These are phyloP conservation scores for Noturus placidus DNA, from an alignment of 2,113 vertebrate species.

Conservation along the genomic window DNA sequence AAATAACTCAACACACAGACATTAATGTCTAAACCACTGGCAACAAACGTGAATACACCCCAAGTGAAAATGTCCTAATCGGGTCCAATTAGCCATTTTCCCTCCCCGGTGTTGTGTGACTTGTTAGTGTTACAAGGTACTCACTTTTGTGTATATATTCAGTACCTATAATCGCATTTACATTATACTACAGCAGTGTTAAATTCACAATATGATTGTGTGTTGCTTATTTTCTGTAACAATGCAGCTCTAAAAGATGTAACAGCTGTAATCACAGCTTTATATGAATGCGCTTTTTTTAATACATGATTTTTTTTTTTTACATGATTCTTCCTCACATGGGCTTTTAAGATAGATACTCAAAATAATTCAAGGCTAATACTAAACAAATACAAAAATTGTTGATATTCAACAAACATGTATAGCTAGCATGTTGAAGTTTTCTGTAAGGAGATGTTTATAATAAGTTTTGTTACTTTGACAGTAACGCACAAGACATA, in stretches of 20 bases:
- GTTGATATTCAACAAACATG: background rate
- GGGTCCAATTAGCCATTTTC: no score
- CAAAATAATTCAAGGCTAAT: background rate
- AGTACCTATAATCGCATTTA: background rate
- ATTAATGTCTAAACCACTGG: no score
- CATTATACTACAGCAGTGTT: background rate
- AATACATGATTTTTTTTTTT: background rate
- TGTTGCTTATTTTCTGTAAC: background rate
- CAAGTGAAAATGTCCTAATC: no score
- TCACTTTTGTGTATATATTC: background rate
- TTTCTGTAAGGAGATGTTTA: background rate
- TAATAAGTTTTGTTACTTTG: background rate
- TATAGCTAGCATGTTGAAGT: background rate
- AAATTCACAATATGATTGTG: background rate
- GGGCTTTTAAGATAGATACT: background rate
- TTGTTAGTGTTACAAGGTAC: background rate
- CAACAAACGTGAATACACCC: no score
- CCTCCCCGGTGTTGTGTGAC: no score
- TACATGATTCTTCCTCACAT: background rate
- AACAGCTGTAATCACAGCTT: background rate
- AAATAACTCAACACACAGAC: no score
- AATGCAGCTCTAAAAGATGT: background rate
- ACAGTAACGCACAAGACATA: background rate
- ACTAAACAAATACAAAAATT: background rate
- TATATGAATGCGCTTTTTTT: background rate